A percentile compares a stretch with the other conserved stretches of the same genome.
phyloP scores from a whole-genome alignment of 1,140 invertebrate genomes.

The Philopotamus ludificatus region DNA sequence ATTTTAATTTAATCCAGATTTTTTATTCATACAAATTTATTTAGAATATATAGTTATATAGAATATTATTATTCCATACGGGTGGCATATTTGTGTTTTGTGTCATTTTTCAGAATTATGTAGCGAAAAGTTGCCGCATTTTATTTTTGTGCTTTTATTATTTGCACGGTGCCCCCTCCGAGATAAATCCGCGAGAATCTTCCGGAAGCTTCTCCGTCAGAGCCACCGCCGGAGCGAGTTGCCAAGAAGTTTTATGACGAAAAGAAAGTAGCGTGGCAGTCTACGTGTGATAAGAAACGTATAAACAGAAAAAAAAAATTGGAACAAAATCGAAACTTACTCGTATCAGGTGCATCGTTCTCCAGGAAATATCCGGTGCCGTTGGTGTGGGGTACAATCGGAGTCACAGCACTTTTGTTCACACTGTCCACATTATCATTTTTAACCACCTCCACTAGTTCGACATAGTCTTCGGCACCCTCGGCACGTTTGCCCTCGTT shows the following conservation, averaged over 20 bases:
- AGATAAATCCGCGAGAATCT: neutral
- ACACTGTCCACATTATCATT: neutral
- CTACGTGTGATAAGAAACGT: neutral
- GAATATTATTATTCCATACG: no score
- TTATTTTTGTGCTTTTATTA: constrained; percentile 5
- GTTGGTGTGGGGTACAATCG: constrained; percentile 16
- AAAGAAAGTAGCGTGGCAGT: constrained; percentile 4
- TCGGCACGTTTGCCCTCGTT: neutral
- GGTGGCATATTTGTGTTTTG: neutral
- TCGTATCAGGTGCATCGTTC: constrained; percentile 38
- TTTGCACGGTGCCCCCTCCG: neutral
- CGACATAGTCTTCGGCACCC: constrained; percentile 34
- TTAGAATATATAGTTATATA: no score
- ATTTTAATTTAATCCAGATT: no score
- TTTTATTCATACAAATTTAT: no score
- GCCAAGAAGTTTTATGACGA: constrained; percentile 15
- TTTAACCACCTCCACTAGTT: constrained; percentile 34
- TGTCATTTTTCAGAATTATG: neutral
- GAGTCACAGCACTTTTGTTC: constrained; percentile 30
- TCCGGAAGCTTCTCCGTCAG: constrained; percentile 18
- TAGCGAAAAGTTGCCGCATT: neutral
- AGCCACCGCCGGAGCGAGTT: neutral
- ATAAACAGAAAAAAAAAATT: neutral
- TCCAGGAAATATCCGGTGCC: constrained; percentile 36
- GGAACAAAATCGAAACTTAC: constrained; percentile 22